phyloP scores from a whole-genome alignment of 2,888 invertebrate genomes.

The Apotomis capreana region DNA sequence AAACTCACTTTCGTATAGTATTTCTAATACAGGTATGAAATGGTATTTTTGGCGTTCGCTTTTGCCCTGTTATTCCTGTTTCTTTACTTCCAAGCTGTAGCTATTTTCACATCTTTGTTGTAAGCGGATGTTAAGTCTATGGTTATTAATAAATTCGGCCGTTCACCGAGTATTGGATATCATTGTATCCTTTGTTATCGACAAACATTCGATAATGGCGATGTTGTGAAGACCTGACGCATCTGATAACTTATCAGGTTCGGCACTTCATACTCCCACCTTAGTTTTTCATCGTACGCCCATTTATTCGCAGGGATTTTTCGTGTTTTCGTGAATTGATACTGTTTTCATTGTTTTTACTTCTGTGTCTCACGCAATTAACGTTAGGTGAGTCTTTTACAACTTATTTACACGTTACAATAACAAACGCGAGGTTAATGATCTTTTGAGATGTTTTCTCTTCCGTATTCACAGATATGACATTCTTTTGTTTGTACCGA shows the following conservation, averaged over 20 bases:
- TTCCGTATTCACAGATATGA: background rate
- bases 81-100: conserved; percentile 6
- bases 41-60: conserved; percentile 2
- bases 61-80: conserved; percentile 11
- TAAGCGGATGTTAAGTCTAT: background rate
- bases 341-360: background rate
- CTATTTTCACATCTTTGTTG: conserved; percentile 10
- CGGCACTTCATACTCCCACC: conserved; percentile 49
- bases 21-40: conserved; percentile 1
- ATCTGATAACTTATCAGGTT: conserved; percentile 63
- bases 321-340: conserved; percentile 3
- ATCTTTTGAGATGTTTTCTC: conserved; percentile 18
- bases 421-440: conserved; percentile 14
- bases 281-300: conserved; percentile 50
- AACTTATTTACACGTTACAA: background rate
- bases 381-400: conserved; percentile 19
- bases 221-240: conserved; percentile 59
- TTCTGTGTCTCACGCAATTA: background rate
- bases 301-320: conserved; percentile 16
- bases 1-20: conserved; percentile 12
- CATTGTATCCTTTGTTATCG: conserved; percentile 44
- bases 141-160: conserved; percentile 14
- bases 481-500: conserved; percentile 22
- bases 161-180: conserved; percentile 24
- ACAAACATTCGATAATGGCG: conserved; percentile 55